Conservation (phyloP, 2,113 vertebrate genomes). For the Thunnus thynnus region DNA sequence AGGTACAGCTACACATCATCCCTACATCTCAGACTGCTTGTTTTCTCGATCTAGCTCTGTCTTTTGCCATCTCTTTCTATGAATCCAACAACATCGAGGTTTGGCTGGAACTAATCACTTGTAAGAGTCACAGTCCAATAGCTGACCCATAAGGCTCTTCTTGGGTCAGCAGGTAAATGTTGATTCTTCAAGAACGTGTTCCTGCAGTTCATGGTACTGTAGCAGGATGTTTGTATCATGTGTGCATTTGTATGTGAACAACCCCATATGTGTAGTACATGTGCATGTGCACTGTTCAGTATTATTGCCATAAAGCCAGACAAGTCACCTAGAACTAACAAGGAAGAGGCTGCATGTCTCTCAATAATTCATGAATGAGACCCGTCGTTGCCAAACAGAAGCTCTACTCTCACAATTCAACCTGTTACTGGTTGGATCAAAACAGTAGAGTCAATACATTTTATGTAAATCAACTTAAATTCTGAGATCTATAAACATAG, state of each 20-base stretch:
- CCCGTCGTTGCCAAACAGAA: neutral
- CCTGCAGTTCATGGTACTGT: neutral
- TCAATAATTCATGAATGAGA: conserved; percentile 33
- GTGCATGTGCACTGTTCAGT: neutral
- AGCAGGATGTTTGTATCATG: neutral
- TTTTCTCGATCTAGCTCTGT: neutral
- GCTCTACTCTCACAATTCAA: neutral
- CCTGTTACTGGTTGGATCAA: neutral
- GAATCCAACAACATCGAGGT: neutral
- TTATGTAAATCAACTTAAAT: neutral
- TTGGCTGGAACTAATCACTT: neutral
- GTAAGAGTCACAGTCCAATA: neutral
- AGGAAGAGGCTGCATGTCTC: neutral
- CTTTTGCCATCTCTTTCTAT: no score
- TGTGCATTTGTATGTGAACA: neutral
- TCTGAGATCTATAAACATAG: no score
- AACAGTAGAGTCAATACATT: neutral
- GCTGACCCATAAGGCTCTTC: neutral
- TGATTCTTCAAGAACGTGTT: neutral
- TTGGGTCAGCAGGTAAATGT: neutral
- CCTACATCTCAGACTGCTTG: neutral
- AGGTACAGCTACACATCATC: neutral
- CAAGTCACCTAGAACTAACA: neutral
- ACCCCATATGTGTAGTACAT: neutral
- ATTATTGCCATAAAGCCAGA: conserved; percentile 5